Conservation (phyloP, 2,888 invertebrate species). For the Drosophila koepferae region DNA sequence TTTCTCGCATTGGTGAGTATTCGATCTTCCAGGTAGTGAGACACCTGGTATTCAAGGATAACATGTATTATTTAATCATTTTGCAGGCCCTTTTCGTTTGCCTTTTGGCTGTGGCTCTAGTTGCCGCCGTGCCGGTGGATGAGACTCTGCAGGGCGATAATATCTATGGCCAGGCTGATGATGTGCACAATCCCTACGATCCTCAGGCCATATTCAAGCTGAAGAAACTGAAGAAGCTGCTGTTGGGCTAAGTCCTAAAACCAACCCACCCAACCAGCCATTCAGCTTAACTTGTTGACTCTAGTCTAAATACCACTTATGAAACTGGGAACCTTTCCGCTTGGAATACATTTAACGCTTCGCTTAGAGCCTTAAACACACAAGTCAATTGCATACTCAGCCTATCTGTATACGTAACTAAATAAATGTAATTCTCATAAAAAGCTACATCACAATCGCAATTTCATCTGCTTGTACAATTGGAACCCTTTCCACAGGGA, state of each 20-base stretch:
- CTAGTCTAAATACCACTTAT: conserved; percentile 54
- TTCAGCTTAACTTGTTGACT: conserved; percentile 27
- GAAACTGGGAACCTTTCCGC: conserved; percentile 31
- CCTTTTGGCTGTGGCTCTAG: conserved; percentile 77
- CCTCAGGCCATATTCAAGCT: conserved; percentile 83
- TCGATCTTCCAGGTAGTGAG: neutral
- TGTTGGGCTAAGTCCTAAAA: conserved; percentile 72
- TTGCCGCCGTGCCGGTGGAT: conserved; percentile 82
- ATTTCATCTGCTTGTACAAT: conserved; percentile 27
- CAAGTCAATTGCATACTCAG: conserved; percentile 21
- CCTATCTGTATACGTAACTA: conserved; percentile 32
- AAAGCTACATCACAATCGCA: conserved; percentile 4
- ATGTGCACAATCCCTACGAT: conserved; percentile 82
- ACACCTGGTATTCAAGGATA: conserved; percentile 1
- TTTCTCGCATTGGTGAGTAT: conserved; percentile 75
- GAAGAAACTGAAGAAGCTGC: conserved; percentile 84
- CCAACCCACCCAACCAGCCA: neutral
- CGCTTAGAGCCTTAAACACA: conserved; percentile 23
- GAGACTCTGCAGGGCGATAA: conserved; percentile 79
- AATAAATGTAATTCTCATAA: conserved; percentile 52
- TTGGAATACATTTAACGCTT: conserved; percentile 28
- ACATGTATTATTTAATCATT: neutral
- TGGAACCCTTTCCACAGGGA: conserved; percentile 12
- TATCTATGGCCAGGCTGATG: conserved; percentile 75
- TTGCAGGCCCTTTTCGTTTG: conserved; percentile 80